These are phyloP conservation scores for Syngnathus scovelli DNA, from an alignment of 2,113 vertebrate genomes.

Conservation along the genomic window DNA sequence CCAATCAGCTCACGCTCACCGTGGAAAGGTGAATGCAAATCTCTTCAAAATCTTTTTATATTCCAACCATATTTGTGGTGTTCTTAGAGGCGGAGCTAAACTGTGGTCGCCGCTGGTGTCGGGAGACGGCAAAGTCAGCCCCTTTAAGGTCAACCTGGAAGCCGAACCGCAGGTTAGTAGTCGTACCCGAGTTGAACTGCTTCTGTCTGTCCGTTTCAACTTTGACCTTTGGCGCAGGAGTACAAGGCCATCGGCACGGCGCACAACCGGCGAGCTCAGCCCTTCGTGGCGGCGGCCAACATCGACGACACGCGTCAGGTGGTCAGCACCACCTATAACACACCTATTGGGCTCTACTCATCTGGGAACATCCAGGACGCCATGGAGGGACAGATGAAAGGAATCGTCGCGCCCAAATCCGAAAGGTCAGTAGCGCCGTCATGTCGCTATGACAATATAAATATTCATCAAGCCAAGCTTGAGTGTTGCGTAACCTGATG, in stretches of 20 bases:
- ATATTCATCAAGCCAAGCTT: not conserved
- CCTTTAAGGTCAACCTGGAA: slow-evolving; percentile 89
- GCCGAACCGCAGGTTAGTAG: slow-evolving; percentile 84
- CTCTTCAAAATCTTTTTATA: not conserved
- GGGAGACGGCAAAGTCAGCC: slow-evolving; percentile 76
- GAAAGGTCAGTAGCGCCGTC: slow-evolving; percentile 70
- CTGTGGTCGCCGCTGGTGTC: slow-evolving; percentile 86
- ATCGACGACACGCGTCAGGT: slow-evolving; percentile 94
- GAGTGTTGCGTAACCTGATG: not conserved
- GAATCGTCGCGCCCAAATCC: slow-evolving; percentile 72
- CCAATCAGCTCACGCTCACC: slow-evolving; percentile 78
- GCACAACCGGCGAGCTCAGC: slow-evolving; percentile 91
- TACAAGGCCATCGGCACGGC: slow-evolving; percentile 84
- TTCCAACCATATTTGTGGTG: not conserved
- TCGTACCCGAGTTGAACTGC: too few species aligned
- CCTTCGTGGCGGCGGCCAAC: slow-evolving; percentile 93
- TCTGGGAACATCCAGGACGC: slow-evolving; percentile 95
- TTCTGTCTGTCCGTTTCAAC: too few species aligned
- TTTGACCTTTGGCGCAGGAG: slow-evolving; percentile 70
- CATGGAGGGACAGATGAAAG: slow-evolving; percentile 88
- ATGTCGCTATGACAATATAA: not conserved
- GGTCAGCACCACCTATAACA: slow-evolving; percentile 96
- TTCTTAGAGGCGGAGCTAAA: slow-evolving; percentile 77
- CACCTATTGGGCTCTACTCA: slow-evolving; percentile 96
- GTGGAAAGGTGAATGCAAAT: slow-evolving; percentile 79